Conservation (phyloP, 2,888 invertebrate genomes). For the Leucozona laternaria region DNA sequence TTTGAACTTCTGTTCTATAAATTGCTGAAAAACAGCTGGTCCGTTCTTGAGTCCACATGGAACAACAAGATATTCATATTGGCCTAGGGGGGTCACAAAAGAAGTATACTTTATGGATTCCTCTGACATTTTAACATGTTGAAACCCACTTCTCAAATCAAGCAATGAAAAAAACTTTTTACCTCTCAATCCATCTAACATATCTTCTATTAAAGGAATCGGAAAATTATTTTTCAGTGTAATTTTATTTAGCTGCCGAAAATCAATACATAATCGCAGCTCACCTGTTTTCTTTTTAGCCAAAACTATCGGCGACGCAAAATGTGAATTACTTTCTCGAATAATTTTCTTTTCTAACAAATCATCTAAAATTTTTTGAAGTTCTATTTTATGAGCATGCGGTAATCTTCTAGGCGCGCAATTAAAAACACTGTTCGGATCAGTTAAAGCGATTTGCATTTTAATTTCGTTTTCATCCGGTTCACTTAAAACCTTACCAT, state of each 20-base stretch:
- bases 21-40: background rate
- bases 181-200: background rate
- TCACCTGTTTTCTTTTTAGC: conserved; percentile 13
- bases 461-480: background rate
- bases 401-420: background rate
- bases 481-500: background rate
- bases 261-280: background rate
- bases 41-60: too few relatives aligned
- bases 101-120: background rate
- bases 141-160: background rate
- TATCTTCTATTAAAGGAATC: conserved; percentile 1
- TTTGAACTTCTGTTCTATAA: background rate
- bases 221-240: conserved; percentile 1
- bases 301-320: background rate
- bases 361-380: conserved; percentile 8
- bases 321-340: background rate
- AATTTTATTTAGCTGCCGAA: background rate
- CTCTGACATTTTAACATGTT: background rate
- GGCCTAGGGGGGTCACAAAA: too few relatives aligned
- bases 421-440: conserved; percentile 1
- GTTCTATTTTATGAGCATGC: background rate
- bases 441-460: background rate
- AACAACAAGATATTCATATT: too few relatives aligned
- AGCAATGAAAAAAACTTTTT: background rate
- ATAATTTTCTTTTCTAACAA: background rate